Conservation (phyloP, 1,140 invertebrate species). For the Drosophila parvula region DNA sequence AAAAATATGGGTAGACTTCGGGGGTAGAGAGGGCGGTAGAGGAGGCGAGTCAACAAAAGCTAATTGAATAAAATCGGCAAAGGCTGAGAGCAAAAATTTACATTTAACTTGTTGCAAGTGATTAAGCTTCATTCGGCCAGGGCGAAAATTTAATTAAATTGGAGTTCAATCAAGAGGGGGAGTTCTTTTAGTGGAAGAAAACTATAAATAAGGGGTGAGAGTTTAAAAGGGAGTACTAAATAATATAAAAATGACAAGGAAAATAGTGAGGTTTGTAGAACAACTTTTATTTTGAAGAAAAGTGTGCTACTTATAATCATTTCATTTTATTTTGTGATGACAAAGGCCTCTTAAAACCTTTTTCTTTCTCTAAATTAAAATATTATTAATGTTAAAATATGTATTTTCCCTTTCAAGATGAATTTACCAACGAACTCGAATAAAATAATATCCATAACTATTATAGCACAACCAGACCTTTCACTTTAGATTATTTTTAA, state of each 20-base stretch:
- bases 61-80: constrained; percentile 60
- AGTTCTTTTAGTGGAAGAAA: background rate
- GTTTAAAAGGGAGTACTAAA: background rate
- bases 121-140: constrained; percentile 31
- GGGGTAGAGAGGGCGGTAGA: background rate
- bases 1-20: constrained; percentile 2
- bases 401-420: background rate
- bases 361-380: too few relatives aligned
- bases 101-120: constrained; percentile 57
- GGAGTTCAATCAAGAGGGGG: constrained; percentile 14
- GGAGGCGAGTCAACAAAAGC: constrained; percentile 17
- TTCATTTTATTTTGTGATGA: background rate
- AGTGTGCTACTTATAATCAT: background rate
- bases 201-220: background rate
- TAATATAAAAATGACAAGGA: background rate
- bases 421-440: background rate
- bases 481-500: background rate
- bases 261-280: background rate
- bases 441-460: background rate
- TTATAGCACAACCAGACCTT: background rate
- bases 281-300: background rate
- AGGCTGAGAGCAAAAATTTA: constrained; percentile 24
- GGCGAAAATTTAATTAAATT: constrained; percentile 50
- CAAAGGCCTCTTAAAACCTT: background rate
- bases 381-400: background rate